Percentiles rank a stretch among this genome's conserved stretches.
These are phyloP conservation scores for Dasyurus viverrinus DNA, from an alignment of 2,113 vertebrate genomes.

Conservation along the genomic window DNA sequence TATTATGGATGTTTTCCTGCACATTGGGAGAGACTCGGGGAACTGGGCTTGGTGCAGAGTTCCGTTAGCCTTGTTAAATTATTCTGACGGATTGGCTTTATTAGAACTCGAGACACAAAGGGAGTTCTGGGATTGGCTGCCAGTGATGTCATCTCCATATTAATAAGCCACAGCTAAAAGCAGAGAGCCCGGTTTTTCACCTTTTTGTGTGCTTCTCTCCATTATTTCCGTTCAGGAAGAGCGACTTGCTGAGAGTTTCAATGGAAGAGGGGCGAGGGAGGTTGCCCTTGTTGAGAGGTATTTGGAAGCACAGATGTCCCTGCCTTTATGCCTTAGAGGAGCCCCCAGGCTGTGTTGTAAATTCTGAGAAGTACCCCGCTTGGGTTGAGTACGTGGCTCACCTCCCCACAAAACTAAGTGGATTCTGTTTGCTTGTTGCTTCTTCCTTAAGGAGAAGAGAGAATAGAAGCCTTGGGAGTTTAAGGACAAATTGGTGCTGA, in stretches of 20 bases:
- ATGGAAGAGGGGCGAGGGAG: not conserved
- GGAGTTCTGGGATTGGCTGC: conserved; percentile 76
- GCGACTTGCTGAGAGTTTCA: conserved; percentile 62
- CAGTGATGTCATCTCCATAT: conserved; percentile 79
- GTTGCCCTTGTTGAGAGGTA: conserved; percentile 50
- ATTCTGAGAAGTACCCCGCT: conserved; percentile 51
- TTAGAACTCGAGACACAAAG: conserved; percentile 80
- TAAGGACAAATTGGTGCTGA: not conserved
- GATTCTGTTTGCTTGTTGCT: not conserved
- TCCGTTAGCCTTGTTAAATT: conserved; percentile 76
- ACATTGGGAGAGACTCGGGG: not conserved
- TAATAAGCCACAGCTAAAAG: conserved; percentile 54
- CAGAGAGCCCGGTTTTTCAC: conserved; percentile 46
- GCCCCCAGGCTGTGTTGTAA: conserved; percentile 60
- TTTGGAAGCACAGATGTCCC: conserved; percentile 67
- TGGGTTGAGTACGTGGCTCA: not conserved
- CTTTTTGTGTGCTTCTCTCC: conserved; percentile 15
- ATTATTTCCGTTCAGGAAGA: conserved; percentile 68
- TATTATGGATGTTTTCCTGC: not conserved
- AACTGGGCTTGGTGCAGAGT: not conserved
- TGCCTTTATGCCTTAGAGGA: conserved; percentile 47
- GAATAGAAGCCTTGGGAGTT: not conserved
- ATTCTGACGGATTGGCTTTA: conserved; percentile 76
- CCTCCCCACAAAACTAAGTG: not conserved
- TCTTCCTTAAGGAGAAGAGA: not conserved